These are phyloP conservation scores for Syncerus caffer DNA, from an alignment of 2,797 vertebrate species.

Conservation along the genomic window DNA sequence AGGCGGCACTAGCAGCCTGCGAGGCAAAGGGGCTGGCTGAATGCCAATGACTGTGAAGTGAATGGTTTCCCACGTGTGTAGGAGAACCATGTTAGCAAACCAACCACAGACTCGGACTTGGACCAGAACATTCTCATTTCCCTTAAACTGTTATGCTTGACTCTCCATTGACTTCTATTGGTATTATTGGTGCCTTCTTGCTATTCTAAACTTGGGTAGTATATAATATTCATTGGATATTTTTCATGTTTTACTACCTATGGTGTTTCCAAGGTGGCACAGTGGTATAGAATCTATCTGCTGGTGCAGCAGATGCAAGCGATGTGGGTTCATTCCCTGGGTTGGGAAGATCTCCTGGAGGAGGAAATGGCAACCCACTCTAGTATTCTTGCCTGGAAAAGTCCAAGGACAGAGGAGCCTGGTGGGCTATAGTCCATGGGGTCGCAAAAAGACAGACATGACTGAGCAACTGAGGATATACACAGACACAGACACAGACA, in stretches of 20 bases:
- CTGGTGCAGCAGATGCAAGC: background rate
- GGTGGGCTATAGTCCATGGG: background rate
- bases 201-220: background rate
- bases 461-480: background rate
- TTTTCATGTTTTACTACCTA: background rate
- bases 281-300: background rate
- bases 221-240: background rate
- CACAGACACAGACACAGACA: background rate
- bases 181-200: background rate
- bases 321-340: background rate
- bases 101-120: background rate
- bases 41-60: background rate
- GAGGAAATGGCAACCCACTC: background rate
- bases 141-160: background rate
- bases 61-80: background rate
- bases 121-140: background rate
- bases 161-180: background rate
- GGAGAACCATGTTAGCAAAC: background rate
- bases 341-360: background rate
- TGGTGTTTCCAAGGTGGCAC: background rate
- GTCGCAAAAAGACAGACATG: background rate
- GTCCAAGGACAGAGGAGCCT: background rate
- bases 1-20: background rate
- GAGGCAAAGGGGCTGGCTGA: background rate
- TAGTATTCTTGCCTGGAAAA: background rate